A percentile compares a stretch with the other conserved stretches of the same genome.
These are phyloP conservation scores for Passer montanus DNA, from an alignment of 2,113 vertebrate species.

Conservation along the genomic window DNA sequence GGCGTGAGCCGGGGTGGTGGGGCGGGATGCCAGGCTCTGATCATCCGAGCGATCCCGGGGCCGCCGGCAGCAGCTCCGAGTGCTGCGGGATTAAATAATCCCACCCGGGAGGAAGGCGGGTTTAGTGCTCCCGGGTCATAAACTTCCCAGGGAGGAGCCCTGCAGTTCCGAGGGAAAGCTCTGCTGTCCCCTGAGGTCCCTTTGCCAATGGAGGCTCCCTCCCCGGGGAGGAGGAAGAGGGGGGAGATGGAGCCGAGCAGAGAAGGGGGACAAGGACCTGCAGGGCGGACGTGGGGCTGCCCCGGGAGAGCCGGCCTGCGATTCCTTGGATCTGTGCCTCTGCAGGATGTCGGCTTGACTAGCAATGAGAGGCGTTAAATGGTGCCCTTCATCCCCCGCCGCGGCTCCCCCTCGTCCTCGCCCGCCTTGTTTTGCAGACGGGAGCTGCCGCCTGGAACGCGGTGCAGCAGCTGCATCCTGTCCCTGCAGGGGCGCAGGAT, in stretches of 20 bases:
- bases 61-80: not conserved
- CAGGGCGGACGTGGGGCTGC: not conserved
- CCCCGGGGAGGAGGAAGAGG: not conserved
- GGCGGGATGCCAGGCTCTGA: not conserved
- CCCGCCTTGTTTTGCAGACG: not conserved
- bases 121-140: not conserved
- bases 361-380: not conserved
- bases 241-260: not conserved
- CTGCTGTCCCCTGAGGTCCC: not conserved
- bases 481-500: not conserved
- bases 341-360: not conserved
- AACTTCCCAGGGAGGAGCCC: not conserved
- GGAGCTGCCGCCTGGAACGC: constrained; percentile 22
- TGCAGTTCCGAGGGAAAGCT: not conserved
- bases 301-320: not conserved
- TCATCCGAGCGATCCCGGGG: not conserved
- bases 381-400: constrained; percentile 10
- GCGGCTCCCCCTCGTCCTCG: not conserved
- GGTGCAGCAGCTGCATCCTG: constrained; percentile 66
- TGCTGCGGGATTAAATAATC: not conserved
- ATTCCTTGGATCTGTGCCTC: not conserved
- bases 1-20: not conserved
- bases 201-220: not conserved
- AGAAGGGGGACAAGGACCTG: not conserved
- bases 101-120: not conserved